Evolutionary conservation across 1,140 invertebrate species (phyloP), one percentile per base, ranked within the genome.

Genomic region (Calosoma granatense): DNA sequence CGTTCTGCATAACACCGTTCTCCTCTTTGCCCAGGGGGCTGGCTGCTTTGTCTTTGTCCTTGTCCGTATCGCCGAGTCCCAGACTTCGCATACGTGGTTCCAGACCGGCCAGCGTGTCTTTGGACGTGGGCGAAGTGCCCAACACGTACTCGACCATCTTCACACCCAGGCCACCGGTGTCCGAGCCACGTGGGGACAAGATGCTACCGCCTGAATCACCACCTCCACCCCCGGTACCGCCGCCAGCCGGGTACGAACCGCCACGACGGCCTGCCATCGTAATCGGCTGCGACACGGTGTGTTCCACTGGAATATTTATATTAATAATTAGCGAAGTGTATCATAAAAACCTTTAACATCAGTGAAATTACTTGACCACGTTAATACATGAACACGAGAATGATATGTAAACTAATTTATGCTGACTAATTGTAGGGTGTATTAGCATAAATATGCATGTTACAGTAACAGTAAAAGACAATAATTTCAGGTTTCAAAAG

Each of bases 71-170:
- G 73, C 22, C 69, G 72, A 61, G 20, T 19, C 22, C 26, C 67
- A 36, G 58, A 59, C 70, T 88, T 76, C 74, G 84, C 84, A 54
- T 90, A 71, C 30, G 78, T 47, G 22, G 56, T 39, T 17, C 68
- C 70, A n/a, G 71, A 69, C 63, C 76, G 14, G 6, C 63, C n/a
- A 81, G 78, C 56, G 79, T 82, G 58, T 85, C 83, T 68, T 87
- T 87, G 58, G 81, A 80, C 36, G 90, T 94, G 9, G 94, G 93
- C 52, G 93, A 95, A 56, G 88, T 89, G 56, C 89, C 86, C 59
- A 98, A 79, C 43, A 97, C 92, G 70, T 97, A 97, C 75, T 97
- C 94, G n/a, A 96, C 94, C 92, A 98, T 97, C 78, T 97, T 97
- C 54, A 96, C 90, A 55, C 92, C 92, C 54, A 97, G 81, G 22